Evolutionary conservation across 2,888 invertebrate species (phyloP), one percentile per base, ranked within the genome.

Genomic region (Macrostomum cliftonense): DNA sequence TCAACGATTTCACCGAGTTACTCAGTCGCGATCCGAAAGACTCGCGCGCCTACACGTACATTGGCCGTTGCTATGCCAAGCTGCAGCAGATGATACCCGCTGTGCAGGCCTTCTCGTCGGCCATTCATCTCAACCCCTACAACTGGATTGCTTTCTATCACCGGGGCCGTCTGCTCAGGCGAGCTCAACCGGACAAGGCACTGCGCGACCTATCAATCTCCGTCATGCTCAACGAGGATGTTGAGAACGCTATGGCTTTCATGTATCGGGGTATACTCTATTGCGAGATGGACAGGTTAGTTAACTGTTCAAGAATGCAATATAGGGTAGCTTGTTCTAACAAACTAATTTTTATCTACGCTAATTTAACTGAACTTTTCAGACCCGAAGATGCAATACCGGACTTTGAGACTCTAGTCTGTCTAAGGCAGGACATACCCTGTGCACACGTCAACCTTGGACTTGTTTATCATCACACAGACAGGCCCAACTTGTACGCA

Each of bases 141-240:
- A 61, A 61, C 55, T 62, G 64, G 60, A 51, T 61, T 52, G 67
- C 68, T 4, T 66, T 63, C 55, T 70, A 64, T 53, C 60, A 65
- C 47, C 56, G 70, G 14, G 70, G 60, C 16, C 67, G 66, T 55
- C 58, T 69, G 39, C 59, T 70, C 4, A 57, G 68, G 53, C 67
- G 62, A 65, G 58, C 61, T n/a, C 62, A 70, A 52, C 63, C 65
- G 5, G 61, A 61, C 54, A 57, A 61, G 43, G 65, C 69, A 1
- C 54, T 70, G 39, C 63, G 63, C 55, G 70, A 70, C 56, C 65
- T 61, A 57, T 69, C 69, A 55, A 59, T 67, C 14, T 68, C 68
- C 1, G 55, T 70, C 43, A 50, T 69, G 47, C 60, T 70, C 20
- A 62, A 69, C 52, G 63, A 65, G 49, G 53, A 55, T 4, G 63